phyloP scores from a whole-genome alignment of 2,888 invertebrate species.

The Alsophila aescularia region DNA sequence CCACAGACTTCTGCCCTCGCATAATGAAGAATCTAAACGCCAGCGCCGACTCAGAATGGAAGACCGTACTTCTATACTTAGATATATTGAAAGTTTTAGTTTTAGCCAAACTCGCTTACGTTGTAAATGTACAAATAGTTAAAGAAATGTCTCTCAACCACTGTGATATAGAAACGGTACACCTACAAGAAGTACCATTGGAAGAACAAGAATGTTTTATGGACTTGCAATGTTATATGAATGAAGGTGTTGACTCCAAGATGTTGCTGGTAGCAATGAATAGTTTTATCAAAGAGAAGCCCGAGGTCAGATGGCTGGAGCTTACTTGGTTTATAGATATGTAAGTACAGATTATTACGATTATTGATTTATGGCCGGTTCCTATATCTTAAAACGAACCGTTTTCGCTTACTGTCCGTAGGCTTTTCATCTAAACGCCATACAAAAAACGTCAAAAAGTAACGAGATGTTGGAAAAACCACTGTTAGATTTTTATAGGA shows the following conservation, averaged over 20 bases:
- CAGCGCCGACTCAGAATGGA: conserved; percentile 68
- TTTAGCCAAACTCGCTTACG: conserved; percentile 68
- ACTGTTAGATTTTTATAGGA: too few species aligned
- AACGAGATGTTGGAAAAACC: too few species aligned
- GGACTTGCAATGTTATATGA: conserved; percentile 85
- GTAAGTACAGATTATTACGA: conserved; percentile 83
- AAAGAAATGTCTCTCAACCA: conserved; percentile 59
- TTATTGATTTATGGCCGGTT: too few species aligned
- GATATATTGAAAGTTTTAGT: conserved; percentile 70
- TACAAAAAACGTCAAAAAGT: too few species aligned
- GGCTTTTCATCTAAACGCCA: too few species aligned
- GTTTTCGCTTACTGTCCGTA: too few species aligned
- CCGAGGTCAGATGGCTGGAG: conserved; percentile 88
- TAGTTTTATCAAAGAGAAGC: conserved; percentile 82
- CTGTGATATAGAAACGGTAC: conserved; percentile 73
- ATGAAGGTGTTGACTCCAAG: conserved; percentile 82
- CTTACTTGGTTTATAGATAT: conserved; percentile 88
- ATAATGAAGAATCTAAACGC: conserved; percentile 69
- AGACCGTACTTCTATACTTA: conserved; percentile 65
- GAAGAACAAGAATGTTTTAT: conserved; percentile 64
- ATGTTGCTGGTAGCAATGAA: conserved; percentile 86
- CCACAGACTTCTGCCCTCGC: conserved; percentile 64
- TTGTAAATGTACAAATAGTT: conserved; percentile 79
- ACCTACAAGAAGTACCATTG: conserved; percentile 69
- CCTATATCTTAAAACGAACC: too few species aligned